phyloP scores from a whole-genome alignment of 1,140 invertebrate species.

The Samia ricini region DNA sequence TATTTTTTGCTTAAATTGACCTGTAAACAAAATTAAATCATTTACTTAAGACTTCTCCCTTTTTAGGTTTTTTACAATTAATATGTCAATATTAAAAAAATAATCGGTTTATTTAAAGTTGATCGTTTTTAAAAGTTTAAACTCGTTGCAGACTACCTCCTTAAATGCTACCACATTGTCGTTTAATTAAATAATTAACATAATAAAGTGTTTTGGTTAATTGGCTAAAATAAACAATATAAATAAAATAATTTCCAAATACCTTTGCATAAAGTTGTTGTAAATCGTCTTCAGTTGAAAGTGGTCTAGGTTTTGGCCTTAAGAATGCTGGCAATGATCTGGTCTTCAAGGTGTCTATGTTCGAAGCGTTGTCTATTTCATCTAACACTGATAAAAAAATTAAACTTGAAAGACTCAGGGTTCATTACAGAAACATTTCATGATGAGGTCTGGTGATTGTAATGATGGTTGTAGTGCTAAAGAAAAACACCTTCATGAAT shows the following conservation, averaged over 20 bases:
- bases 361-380: slow-evolving; percentile 73
- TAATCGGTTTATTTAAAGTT: too few species aligned
- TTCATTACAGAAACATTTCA: not conserved
- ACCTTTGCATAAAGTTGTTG: slow-evolving; percentile 82
- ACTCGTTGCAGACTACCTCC: too few species aligned
- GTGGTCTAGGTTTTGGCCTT: slow-evolving; percentile 79
- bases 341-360: slow-evolving; percentile 80
- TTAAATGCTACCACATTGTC: too few species aligned
- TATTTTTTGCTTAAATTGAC: slow-evolving; percentile 85
- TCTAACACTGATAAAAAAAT: slow-evolving; percentile 78
- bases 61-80: too few species aligned
- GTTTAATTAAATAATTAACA: too few species aligned
- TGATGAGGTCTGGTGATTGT: too few species aligned
- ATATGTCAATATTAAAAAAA: too few species aligned
- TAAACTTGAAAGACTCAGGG: not conserved
- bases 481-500: too few species aligned
- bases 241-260: not conserved
- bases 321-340: slow-evolving; percentile 83
- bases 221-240: too few species aligned
- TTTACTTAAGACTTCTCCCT: not conserved
- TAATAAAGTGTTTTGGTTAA: too few species aligned
- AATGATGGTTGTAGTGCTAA: too few species aligned
- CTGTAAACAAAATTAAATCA: slow-evolving; percentile 44
- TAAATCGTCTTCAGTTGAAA: slow-evolving; percentile 84
- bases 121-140: too few species aligned